Base-by-base conservation (phyloP, 2,888 invertebrate species). In the Zelleria hepariella region DNA sequence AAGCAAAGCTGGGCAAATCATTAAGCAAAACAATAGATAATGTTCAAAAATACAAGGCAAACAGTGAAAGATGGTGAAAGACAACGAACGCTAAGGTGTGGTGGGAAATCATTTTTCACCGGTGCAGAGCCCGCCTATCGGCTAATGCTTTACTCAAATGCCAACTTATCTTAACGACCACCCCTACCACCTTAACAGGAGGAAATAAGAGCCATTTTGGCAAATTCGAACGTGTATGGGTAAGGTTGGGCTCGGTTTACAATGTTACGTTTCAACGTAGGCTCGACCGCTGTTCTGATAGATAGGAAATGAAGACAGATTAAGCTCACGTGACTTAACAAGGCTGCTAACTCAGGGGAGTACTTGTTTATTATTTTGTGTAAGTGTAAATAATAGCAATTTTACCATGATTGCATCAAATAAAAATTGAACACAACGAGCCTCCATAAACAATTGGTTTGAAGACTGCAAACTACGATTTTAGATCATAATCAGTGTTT, bases 251-350 rank as follows among this genome's bases (percentile, higher is more conserved):
- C 24, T 47, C 24, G 24, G 47, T n/a, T n/a, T 2, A 47, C 18
- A n/a, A 23, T 51, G 27, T 27, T 51, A 21, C 58, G 58, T 58
- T 58, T 25, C 47, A 24, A 71, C 68, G 66, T 69, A 71, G 72
- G 74, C 76, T 70, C 73, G 70, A 69, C 75, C 72, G 73, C 70
- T 67, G 71, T 79, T 82, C 78, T 82, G 85, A 87, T 86, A 86
- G 88, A 87, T 85, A 86, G 86, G 85, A 86, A 88, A 88, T 87
- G 86, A 88, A 87, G 88, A 88, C 81, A 77, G 84, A 87, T 88
- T 86, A 84, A 77, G 78, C 64, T 85, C 74, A 85, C 86, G 86
- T 86, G 86, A 84, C 85, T 80, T 66, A 75, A 78, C 80, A 78
- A 75, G 76, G 76, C 66, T 67, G 69, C 63, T 66, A 65, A 65